Evolutionary conservation across 2,888 invertebrate species (phyloP).

Genomic region (Eristalinus sepulchralis): DNA sequence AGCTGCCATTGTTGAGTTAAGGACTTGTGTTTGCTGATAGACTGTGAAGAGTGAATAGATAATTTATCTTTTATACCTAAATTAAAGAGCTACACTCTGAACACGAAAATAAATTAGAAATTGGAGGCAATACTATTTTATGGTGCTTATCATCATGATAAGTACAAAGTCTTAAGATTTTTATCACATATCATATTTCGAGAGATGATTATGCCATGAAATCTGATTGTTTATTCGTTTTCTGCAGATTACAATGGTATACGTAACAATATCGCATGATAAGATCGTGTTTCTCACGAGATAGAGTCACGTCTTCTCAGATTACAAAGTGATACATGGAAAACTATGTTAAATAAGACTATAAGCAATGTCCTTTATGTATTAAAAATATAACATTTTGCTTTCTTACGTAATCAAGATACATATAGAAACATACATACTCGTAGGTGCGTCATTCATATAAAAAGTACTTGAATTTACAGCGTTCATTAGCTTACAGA

Average conservation of each 20-base stretch:
- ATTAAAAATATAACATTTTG: not conserved
- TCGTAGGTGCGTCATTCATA: not conserved
- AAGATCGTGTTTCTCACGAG: constrained; percentile 34
- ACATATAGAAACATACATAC: not conserved
- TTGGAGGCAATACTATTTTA: constrained; percentile 14
- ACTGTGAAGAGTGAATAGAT: not conserved
- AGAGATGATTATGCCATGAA: not conserved
- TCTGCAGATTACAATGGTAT: not conserved
- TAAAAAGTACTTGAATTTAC: not conserved
- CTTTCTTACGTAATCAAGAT: not conserved
- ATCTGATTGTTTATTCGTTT: not conserved
- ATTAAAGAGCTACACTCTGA: not conserved
- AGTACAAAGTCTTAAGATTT: not conserved
- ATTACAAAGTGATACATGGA: not conserved
- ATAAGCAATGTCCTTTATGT: not conserved
- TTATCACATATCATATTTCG: constrained; percentile 4
- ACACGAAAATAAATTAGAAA: not conserved
- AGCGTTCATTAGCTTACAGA: constrained; percentile 12
- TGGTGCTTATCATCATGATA: not conserved
- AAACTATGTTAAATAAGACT: too few species aligned
- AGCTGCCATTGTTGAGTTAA: not conserved
- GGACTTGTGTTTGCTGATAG: not conserved
- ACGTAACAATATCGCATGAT: not conserved
- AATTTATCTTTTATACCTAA: constrained; percentile 39
- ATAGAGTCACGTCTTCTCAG: not conserved